phyloP scores from a whole-genome alignment of 2,888 invertebrate genomes.

The Drosophila anceps region DNA sequence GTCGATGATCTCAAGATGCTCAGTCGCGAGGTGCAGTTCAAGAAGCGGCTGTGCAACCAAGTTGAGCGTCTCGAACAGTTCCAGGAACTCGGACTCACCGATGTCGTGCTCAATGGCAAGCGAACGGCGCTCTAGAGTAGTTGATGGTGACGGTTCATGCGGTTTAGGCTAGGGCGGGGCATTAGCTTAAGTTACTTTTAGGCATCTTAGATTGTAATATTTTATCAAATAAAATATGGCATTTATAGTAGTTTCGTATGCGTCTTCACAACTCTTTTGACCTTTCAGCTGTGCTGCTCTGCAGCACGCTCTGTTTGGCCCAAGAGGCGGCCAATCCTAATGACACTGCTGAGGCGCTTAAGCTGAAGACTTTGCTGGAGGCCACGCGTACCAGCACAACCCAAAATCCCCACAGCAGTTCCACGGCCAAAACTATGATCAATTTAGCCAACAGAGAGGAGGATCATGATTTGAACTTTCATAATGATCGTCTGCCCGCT shows the following conservation, averaged over 20 bases:
- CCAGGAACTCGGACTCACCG: conserved; percentile 58
- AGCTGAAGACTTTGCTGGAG: conserved; percentile 22
- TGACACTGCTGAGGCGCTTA: conserved; percentile 18
- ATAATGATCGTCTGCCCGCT: conserved; percentile 62
- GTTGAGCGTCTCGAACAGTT: conserved; percentile 71
- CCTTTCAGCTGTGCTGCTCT: conserved; percentile 49
- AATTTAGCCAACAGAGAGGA: background rate
- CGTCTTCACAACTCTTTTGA: background rate
- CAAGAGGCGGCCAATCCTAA: conserved; percentile 2
- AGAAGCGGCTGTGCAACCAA: conserved; percentile 66
- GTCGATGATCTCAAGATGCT: conserved; percentile 68
- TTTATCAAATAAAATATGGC: conserved; percentile 74
- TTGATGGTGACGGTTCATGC: background rate
- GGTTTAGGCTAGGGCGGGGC: conserved; percentile 16
- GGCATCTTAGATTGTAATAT: conserved; percentile 55
- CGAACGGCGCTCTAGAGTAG: conserved; percentile 42
- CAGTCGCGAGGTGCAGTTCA: conserved; percentile 72
- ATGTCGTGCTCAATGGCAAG: conserved; percentile 67
- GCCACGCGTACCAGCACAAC: conserved; percentile 9
- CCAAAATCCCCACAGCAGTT: conserved; percentile 10
- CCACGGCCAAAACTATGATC: background rate
- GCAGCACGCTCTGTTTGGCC: conserved; percentile 6
- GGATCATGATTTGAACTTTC: conserved; percentile 51
- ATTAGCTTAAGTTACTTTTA: conserved; percentile 41
- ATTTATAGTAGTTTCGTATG: conserved; percentile 1